Evolutionary conservation across 2,797 vertebrate genomes (phyloP).

Genomic region (Acanthurus lineatus): DNA sequence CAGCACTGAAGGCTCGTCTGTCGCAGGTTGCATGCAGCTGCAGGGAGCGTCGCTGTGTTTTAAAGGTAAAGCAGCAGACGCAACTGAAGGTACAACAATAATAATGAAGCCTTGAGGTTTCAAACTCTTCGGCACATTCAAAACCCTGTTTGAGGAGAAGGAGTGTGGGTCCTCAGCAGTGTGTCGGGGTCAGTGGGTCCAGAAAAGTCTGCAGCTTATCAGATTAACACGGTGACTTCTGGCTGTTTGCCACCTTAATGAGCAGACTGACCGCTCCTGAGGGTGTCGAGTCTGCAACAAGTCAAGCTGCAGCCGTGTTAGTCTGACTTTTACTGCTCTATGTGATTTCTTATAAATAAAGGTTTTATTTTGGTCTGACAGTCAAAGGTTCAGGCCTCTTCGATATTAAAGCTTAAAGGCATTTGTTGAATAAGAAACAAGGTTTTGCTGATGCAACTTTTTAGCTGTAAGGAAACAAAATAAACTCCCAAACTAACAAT

Average conservation of each 20-base stretch:
- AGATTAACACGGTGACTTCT: conserved; percentile 12
- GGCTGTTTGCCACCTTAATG: not conserved
- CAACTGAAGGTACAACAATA: too few relatives aligned
- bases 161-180: too few relatives aligned
- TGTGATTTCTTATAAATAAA: not conserved
- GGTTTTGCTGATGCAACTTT: not conserved
- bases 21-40: too few relatives aligned
- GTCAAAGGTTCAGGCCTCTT: not conserved
- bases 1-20: too few relatives aligned
- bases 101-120: too few relatives aligned
- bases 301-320: not conserved
- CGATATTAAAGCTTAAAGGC: not conserved
- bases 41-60: too few relatives aligned
- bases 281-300: not conserved
- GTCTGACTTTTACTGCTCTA: not conserved
- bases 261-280: not conserved
- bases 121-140: too few relatives aligned
- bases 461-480: not conserved
- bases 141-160: too few relatives aligned
- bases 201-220: not conserved
- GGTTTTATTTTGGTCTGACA: not conserved
- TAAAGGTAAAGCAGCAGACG: too few relatives aligned
- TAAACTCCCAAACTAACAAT: not conserved
- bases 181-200: not conserved
- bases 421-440: not conserved